Evolutionary conservation across 2,797 vertebrate species (phyloP).

Genomic region (Xenentodon cancila): DNA sequence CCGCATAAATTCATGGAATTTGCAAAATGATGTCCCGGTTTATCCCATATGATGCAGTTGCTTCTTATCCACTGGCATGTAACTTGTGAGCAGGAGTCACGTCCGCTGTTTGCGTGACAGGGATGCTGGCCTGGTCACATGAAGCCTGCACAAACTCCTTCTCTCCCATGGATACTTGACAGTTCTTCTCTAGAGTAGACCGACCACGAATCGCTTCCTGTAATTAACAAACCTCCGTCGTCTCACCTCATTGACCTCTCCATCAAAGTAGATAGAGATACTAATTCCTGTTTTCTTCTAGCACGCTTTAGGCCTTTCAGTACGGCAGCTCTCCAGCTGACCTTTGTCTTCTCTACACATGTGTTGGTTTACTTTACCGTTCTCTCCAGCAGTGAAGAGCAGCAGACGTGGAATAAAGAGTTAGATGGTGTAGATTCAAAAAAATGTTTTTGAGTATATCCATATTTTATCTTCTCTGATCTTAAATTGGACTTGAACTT

Average conservation of each 20-base stretch:
- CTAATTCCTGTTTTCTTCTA: constrained; percentile 36
- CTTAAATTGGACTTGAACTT: no score
- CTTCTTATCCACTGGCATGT: constrained; percentile 23
- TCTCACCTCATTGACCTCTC: constrained; percentile 28
- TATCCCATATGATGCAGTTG: constrained; percentile 53
- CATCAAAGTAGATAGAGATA: constrained; percentile 50
- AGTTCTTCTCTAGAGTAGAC: constrained; percentile 12
- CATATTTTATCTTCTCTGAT: no score
- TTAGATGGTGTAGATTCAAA: no score
- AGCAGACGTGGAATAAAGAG: no score
- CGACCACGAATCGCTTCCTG: constrained; percentile 17
- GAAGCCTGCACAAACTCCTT: background rate
- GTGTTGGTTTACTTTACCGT: no score
- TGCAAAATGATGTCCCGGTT: constrained; percentile 5
- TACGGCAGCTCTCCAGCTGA: background rate
- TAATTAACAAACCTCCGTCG: constrained; percentile 34
- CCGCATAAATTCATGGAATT: background rate
- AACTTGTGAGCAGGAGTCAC: constrained; percentile 15
- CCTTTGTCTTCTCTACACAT: no score
- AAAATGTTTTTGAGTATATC: no score
- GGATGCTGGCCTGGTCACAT: background rate
- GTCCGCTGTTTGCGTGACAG: background rate
- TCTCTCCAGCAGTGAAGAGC: no score
- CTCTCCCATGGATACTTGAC: constrained; percentile 9
- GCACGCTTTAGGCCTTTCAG: background rate